Conservation (phyloP, 2,888 invertebrate genomes). For the Hypselothyrea guttata region DNA sequence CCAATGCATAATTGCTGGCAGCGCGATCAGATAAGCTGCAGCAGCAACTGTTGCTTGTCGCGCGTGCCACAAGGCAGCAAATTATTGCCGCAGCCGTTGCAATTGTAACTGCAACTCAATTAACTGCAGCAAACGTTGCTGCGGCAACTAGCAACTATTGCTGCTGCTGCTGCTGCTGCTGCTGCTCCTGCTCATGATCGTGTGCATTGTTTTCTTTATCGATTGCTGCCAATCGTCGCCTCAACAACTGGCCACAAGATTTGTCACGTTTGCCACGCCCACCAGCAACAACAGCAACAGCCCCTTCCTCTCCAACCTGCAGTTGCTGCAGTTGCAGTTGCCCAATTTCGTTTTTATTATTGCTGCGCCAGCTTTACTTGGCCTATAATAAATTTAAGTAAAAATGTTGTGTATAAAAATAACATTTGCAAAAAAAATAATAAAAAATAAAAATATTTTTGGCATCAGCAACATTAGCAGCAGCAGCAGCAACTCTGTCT, state of each 20-base stretch:
- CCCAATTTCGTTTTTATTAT: constrained; percentile 46
- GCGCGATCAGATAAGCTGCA: constrained; percentile 52
- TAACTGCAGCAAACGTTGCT: constrained; percentile 35
- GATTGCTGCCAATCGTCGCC: constrained; percentile 56
- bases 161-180: too few species aligned
- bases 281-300: constrained; percentile 1
- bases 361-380: constrained; percentile 23
- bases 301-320: background rate
- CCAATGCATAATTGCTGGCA: constrained; percentile 65
- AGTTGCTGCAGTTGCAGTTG: constrained; percentile 36
- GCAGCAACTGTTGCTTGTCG: constrained; percentile 36
- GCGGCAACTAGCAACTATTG: constrained; percentile 16
- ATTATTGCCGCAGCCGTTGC: constrained; percentile 36
- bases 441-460: constrained; percentile 25
- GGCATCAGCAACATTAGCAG: constrained; percentile 22
- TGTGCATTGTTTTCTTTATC: constrained; percentile 46
- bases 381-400: constrained; percentile 27
- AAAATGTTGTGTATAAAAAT: constrained; percentile 49
- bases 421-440: constrained; percentile 33
- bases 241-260: constrained; percentile 29
- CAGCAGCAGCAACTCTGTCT: constrained; percentile 47
- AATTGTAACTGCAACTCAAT: constrained; percentile 50
- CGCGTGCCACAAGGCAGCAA: constrained; percentile 40
- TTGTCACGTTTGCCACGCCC: constrained; percentile 41
- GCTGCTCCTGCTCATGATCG: constrained; percentile 64